Conservation (phyloP, 2,888 invertebrate species). For the Dorcus parallelipipedus region DNA sequence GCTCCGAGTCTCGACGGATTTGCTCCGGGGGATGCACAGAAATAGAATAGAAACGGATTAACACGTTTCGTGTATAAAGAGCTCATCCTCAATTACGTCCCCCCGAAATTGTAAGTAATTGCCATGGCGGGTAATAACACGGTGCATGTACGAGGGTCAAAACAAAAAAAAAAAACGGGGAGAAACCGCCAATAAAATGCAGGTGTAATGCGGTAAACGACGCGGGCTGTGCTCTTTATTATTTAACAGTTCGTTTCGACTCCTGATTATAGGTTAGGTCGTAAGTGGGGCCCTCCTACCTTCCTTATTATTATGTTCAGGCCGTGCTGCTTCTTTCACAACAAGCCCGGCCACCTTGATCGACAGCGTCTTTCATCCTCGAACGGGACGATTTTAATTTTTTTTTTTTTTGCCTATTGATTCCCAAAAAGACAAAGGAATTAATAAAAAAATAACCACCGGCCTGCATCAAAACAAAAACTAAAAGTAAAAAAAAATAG, state of each 20-base stretch:
- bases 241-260: slow-evolving; percentile 2
- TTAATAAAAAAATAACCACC: too few relatives aligned
- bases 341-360: background rate
- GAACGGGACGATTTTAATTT: too few relatives aligned
- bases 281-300: background rate
- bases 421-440: too few relatives aligned
- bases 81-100: background rate
- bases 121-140: background rate
- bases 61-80: background rate
- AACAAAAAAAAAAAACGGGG: background rate
- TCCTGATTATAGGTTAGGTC: background rate
- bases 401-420: too few relatives aligned
- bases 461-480: too few relatives aligned
- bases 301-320: background rate
- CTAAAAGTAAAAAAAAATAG: too few relatives aligned
- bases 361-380: background rate
- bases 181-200: background rate
- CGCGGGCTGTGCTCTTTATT: background rate
- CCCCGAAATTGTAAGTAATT: background rate
- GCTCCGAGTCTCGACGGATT: too few relatives aligned
- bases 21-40: too few relatives aligned
- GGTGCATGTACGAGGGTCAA: background rate
- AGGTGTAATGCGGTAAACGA: background rate
- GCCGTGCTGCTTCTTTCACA: background rate
- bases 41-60: background rate